A percentile compares a stretch with the other conserved stretches of the same genome.
Evolutionary conservation across 2,113 vertebrate genomes (phyloP).

Genomic region (Scopus umbretta): DNA sequence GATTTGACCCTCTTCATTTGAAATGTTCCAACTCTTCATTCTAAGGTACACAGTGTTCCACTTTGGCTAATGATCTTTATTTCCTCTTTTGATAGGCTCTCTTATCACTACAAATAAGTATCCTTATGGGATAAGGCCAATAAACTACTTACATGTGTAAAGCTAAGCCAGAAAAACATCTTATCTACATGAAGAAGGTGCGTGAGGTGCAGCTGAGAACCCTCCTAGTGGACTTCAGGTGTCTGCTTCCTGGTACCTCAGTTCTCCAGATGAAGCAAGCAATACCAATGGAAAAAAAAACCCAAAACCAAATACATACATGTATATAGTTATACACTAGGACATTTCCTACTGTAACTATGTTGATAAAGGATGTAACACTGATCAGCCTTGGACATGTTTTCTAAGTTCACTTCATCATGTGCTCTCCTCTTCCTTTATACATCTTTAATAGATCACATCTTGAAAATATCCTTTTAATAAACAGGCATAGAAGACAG

Average conservation of each 20-base stretch:
- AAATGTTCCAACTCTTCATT: neutral
- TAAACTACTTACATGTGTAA: neutral
- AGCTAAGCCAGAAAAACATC: neutral
- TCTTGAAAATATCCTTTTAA: neutral
- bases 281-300: neutral
- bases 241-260: neutral
- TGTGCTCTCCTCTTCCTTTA: neutral
- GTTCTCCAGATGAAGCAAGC: neutral
- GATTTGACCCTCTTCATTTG: neutral
- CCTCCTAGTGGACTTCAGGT: neutral
- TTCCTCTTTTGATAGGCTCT: constrained; percentile 15
- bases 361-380: neutral
- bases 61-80: neutral
- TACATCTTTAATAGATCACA: neutral
- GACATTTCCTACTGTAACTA: neutral
- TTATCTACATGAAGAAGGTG: constrained; percentile 22
- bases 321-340: neutral
- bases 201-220: neutral
- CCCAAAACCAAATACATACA: neutral
- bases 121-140: neutral
- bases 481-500: neutral
- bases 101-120: constrained; percentile 9
- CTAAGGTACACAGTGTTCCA: neutral
- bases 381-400: neutral
- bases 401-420: neutral